Evolutionary conservation across 2,113 vertebrate genomes (phyloP), one percentile per base, ranked within the genome.

Genomic region (Hemicordylus capensis): DNA sequence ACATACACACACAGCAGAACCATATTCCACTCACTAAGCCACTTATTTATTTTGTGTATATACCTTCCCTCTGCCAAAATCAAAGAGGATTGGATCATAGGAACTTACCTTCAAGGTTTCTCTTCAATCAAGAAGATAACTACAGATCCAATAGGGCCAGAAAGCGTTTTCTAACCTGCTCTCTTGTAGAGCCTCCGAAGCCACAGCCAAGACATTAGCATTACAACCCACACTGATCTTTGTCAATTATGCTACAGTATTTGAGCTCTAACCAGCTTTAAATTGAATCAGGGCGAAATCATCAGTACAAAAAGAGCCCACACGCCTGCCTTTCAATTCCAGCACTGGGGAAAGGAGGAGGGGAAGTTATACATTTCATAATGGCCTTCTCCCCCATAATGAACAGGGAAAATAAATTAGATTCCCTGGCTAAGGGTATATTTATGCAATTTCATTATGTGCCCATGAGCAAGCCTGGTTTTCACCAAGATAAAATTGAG

Each of bases 321-420:
- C 94, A 91, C 92, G 91, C 92, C 94, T 94, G 94, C 95, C 95
- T 96, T 96, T 96, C 96, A 95, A 95, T 96, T 95, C 96, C 95
- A 94, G 93, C 93, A 87, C 94, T 90, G 88, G 90, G 77, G 48
- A n/a, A 61, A 81, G 70, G 64, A 61, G 58, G 42, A 85, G 58
- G 22, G 91, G 95, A 95, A 96, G 93, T 96, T 96, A 92, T 95
- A 96, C 95, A 95, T 97, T 96, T 96, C 96, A 96, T 97, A 97
- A 97, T 95, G 95, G 97, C 95, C 95, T 97, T 96, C 97, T 96
- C 95, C 94, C 96, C 95, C 95, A 87, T 97, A 97, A 97, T 96
- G 97, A 97, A 97, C 97, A 97, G 96, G 96, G 95, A 95, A 96
- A 97, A 96, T 97, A 96, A 96, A 98, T 97, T 97, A 96, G 97